These are phyloP conservation scores for Thalassophryne amazonica DNA, from an alignment of 2,797 vertebrate species.

Conservation along the genomic window DNA sequence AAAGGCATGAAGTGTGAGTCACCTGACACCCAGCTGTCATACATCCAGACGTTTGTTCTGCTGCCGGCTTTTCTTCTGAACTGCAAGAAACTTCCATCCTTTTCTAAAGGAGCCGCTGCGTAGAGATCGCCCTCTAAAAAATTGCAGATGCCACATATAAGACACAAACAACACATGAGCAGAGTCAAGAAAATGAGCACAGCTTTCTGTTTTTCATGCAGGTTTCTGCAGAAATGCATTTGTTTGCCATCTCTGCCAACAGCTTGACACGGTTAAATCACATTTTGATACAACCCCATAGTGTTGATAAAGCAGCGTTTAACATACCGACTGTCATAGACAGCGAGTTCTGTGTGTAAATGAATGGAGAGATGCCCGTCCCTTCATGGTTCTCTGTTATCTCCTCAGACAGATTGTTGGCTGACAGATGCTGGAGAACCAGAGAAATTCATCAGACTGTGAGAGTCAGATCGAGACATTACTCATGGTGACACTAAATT, in stretches of 20 bases:
- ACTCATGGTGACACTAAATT: background rate
- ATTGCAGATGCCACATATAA: too few relatives aligned
- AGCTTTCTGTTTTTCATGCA: conserved; percentile 21
- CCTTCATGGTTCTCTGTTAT: conserved; percentile 46
- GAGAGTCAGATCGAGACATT: background rate
- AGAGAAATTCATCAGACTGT: background rate
- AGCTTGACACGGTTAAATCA: conserved; percentile 11
- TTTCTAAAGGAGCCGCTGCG: conserved; percentile 68
- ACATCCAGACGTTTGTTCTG: conserved; percentile 73
- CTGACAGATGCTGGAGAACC: conserved; percentile 24
- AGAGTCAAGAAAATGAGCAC: background rate
- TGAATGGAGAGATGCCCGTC: conserved; percentile 68
- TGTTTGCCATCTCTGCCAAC: background rate
- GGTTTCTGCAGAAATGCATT: background rate
- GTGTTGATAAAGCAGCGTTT: background rate
- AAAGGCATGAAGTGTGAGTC: background rate
- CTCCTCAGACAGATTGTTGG: conserved; percentile 37
- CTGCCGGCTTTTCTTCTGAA: conserved; percentile 72
- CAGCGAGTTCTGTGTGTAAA: conserved; percentile 67
- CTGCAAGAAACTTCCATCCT: conserved; percentile 67
- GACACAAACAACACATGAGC: background rate
- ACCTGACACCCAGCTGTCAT: conserved; percentile 76
- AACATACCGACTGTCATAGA: conserved; percentile 73
- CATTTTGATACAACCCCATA: background rate
- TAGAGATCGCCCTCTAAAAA: conserved; percentile 75